Evolutionary conservation across 2,888 invertebrate genomes (phyloP), one percentile per base, ranked within the genome.

Genomic region (Aporophyla nigra): DNA sequence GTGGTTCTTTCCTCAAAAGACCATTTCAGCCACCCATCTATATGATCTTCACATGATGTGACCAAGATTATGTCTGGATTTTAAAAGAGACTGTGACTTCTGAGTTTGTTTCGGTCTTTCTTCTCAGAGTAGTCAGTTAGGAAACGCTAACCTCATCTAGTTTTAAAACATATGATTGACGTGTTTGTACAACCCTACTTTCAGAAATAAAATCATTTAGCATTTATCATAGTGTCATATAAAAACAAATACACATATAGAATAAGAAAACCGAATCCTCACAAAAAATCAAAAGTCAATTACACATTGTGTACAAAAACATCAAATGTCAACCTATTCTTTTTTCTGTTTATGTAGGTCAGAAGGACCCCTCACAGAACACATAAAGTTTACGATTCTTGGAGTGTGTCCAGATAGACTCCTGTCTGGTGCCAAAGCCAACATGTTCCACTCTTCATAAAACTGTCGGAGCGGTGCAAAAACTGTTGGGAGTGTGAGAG

Each of bases 351-450:
- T 81, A 80, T 76, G 53, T 73, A 53, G 72, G 68, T 84, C 74
- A 74, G 58, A 76, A 40, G 59, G 65, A 86, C 72, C 74, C 68
- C 76, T 75, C 70, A 71, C 76, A 63, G 81, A 83, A 83, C 74
- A 78, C 83, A 86, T 88, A 86, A 88, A 90, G 80, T 91, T 91
- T 91, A 91, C 84, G 88, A 87, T 72, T 76, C 67, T 91, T 92
- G 91, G 91, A 92, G 88, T 80, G 78, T 75, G 80, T 91, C 91
- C 92, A 91, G 88, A 77, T 33, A 78, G 56, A 62, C 33, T 67
- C 21, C 27, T 14, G 40, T 33, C 21, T 1, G 14, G 21, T 62
- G 79, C 66, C 73, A 66, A 62, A 79, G 9, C 49, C 33, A 61
- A 51, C 69, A 69, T 51, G 62, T 76, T 63, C 49, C 51, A 51